Evolutionary conservation across 2,113 vertebrate species (phyloP).

Genomic region (Alligator sinensis): DNA sequence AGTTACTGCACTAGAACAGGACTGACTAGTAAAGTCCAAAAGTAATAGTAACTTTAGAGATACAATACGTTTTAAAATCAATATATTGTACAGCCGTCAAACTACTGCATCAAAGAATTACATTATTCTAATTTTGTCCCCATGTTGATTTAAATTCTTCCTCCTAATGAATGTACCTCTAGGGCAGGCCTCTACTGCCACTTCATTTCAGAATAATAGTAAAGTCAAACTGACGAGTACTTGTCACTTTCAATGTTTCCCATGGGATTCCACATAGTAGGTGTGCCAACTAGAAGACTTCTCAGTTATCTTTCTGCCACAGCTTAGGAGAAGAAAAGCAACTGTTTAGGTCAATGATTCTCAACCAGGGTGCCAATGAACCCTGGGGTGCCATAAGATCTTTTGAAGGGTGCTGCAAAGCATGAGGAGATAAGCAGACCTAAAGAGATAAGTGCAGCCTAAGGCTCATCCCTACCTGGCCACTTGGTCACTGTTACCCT

Average conservation of each 20-base stretch:
- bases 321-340: not conserved
- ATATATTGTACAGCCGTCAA: too few species aligned
- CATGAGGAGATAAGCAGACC: too few species aligned
- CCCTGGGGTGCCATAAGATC: too few species aligned
- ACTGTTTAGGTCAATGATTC: not conserved
- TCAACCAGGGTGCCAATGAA: not conserved
- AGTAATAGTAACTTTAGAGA: too few species aligned
- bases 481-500: too few species aligned
- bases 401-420: too few species aligned
- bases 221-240: not conserved
- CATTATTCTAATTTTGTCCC: not conserved
- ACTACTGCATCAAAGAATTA: not conserved
- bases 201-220: not conserved
- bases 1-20: too few species aligned
- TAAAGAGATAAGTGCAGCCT: too few species aligned
- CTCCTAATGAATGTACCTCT: rapidly evolving
- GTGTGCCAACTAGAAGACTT: not conserved
- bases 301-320: not conserved
- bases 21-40: too few species aligned
- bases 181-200: not conserved
- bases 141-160: not conserved
- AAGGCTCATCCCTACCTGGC: too few species aligned
- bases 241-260: not conserved
- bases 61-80: too few species aligned
- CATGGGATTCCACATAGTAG: not conserved